Evolutionary conservation across 2,113 vertebrate species (phyloP).

Genomic region (Psettodes erumei): DNA sequence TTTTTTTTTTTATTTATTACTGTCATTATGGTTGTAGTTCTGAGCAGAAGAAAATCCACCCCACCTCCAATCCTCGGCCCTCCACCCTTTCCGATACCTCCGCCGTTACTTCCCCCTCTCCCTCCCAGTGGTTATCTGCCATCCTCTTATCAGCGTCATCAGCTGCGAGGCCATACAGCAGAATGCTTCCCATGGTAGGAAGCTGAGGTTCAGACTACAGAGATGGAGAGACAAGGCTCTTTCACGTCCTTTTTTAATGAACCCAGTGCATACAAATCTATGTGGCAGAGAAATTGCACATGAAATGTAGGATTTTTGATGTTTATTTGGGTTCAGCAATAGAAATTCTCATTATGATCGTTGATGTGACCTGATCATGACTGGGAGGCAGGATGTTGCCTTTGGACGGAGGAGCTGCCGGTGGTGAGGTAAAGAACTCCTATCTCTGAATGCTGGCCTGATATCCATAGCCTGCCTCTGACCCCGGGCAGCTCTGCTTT

Average conservation of each 20-base stretch:
- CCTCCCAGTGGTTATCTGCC: constrained; percentile 36
- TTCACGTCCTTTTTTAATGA: constrained; percentile 10
- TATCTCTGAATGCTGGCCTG: constrained; percentile 35
- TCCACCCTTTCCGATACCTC: constrained; percentile 13
- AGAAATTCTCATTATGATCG: neutral
- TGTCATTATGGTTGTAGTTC: constrained; percentile 6
- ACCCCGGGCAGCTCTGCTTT: constrained; percentile 56
- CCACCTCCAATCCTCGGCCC: constrained; percentile 4
- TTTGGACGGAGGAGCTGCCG: constrained; percentile 26
- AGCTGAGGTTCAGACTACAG: constrained; percentile 2
- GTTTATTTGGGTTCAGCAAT: neutral
- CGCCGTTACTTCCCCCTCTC: constrained; percentile 18
- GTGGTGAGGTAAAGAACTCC: constrained; percentile 39
- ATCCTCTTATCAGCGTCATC: constrained; percentile 51
- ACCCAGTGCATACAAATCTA: neutral
- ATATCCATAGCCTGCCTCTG: constrained; percentile 47
- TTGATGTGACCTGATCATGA: neutral
- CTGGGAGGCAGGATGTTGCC: constrained; percentile 17
- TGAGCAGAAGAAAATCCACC: constrained; percentile 32
- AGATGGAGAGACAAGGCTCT: neutral
- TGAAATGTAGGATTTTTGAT: neutral
- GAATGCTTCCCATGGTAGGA: constrained; percentile 31
- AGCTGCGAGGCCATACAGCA: constrained; percentile 34
- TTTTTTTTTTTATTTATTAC: constrained; percentile 24
- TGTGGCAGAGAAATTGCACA: constrained; percentile 9